Evolutionary conservation across 2,888 invertebrate species (phyloP), one percentile per base, ranked within the genome.

Genomic region (Drosophila mulleri): DNA sequence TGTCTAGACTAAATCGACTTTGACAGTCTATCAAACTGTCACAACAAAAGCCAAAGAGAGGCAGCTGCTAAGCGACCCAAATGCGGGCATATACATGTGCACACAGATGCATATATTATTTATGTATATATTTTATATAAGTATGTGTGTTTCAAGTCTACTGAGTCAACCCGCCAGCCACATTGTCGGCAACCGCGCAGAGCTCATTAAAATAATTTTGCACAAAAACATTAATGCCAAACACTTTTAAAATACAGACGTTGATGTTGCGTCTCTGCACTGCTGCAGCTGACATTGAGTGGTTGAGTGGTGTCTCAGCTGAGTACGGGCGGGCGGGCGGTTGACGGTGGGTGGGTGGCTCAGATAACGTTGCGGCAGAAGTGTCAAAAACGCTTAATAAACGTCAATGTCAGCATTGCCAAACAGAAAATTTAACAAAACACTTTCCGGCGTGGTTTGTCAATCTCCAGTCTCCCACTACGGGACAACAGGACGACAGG

Each of bases 301-400:
- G 88, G 79, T 84, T 82, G 84, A 83, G 84, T 82, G 83, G 69
- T 57, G 52, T 23, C 26, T 48, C 16, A 3, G 37, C 32, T 50
- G 41, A 47, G 18, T 18, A 26, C 41, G 54, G 54, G 41, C 14
- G 54, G 9, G 23, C 26, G 26, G 3, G 23, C 5, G 26, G n/a
- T n/a, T n/a, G 26, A 3, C 3, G 26, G 26, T 29, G 29, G 29
- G 8, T 29, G 8, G 29, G 11, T 41, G 54, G 54, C 14, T 39
- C 56, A 79, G 83, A 85, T 88, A 86, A 70, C 77, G 68, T 75
- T 75, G 82, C 67, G 86, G 82, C 73, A 59, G 77, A 88, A 83
- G 86, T 86, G 86, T 87, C 86, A 87, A 83, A 86, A 88, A 80
- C 86, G 88, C 86, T 87, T 87, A 87, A 87, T 88, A 87, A 87